phyloP scores from a whole-genome alignment of 2,113 vertebrate genomes.

The Lophura nycthemera region DNA sequence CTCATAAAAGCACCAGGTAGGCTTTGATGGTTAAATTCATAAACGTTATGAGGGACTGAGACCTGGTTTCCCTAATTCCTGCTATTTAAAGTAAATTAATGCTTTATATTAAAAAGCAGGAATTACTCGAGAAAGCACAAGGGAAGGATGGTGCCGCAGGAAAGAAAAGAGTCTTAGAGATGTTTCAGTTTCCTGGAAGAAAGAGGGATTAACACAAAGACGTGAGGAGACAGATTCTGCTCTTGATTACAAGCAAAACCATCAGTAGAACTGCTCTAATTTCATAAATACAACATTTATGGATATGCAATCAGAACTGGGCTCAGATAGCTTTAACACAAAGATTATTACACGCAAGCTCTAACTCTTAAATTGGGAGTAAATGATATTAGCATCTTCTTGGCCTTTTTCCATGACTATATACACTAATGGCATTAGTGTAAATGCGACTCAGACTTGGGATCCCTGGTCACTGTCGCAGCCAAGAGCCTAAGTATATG shows the following conservation, averaged over 20 bases:
- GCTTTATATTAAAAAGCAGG: neutral
- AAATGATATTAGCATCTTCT: slow-evolving; percentile 29
- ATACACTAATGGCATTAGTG: slow-evolving; percentile 39
- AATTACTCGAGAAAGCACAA: neutral
- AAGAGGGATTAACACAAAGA: neutral
- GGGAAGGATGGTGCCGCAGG: neutral
- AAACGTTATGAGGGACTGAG: neutral
- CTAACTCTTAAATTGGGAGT: neutral
- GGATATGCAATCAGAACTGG: neutral
- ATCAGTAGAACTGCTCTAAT: neutral
- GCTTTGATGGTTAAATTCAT: neutral
- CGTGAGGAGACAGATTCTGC: neutral
- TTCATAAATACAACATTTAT: slow-evolving; percentile 5
- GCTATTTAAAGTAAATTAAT: slow-evolving; percentile 18
- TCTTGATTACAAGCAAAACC: neutral
- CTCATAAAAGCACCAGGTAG: neutral
- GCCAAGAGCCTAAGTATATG: slow-evolving; percentile 58
- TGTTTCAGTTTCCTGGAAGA: neutral
- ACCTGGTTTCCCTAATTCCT: neutral
- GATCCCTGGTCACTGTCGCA: slow-evolving; percentile 28
- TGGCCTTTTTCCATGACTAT: slow-evolving; percentile 32
- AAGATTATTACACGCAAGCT: neutral
- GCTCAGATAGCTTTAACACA: neutral
- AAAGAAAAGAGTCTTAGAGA: neutral
- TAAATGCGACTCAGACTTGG: slow-evolving; percentile 51